Base-by-base conservation (phyloP, 2,797 vertebrate species). In the Acanthurus lineatus region DNA sequence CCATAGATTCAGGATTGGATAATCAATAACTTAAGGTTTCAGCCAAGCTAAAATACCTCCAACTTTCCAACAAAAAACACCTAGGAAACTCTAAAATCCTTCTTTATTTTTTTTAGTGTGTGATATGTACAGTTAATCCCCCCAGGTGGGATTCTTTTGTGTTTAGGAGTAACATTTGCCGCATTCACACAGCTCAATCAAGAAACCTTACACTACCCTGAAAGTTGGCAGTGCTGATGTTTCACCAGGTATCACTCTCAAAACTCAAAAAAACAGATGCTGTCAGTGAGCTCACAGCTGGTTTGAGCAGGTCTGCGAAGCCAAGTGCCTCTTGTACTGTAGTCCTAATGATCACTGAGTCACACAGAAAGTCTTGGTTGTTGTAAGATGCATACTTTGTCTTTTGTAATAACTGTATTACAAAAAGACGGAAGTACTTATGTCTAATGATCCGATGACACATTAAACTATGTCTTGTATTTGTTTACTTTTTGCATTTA, bases 351-450 rank as follows among this genome's bases (percentile, higher is more conserved):
- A 44, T 22, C 28, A 2, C 17, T 84, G 73, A 72, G 47, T 77
- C 67, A 86, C 22, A 19, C 49, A 54, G 44, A 69, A 7, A 68
- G 65, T 58, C 15, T 58, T 10, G 9, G 38, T 47, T 64, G 71
- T 57, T 38, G 14, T 44, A 16, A 20, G 54, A 47, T 35, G 20
- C 19, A 35, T 47, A 53, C 42, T 56, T 17, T 84, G 62, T 65
- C 16, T 58, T 71, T 57, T 73, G 58, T 54, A 45, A 54, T 56
- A 40, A 32, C 47, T 28, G 35, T 1, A 19, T 58, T 84, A 66
- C 16, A 77, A 66, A 64, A 77, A 40, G 5, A 44, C 2, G 9
- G 47, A 77, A 11, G 14, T 15, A 44, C 16, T 57, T 12, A 45
- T 42, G 44, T 67, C 22, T 38, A 14, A 69, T 70, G 40, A 67